phyloP scores from a whole-genome alignment of 2,888 invertebrate genomes.

The Eurytoma californica region DNA sequence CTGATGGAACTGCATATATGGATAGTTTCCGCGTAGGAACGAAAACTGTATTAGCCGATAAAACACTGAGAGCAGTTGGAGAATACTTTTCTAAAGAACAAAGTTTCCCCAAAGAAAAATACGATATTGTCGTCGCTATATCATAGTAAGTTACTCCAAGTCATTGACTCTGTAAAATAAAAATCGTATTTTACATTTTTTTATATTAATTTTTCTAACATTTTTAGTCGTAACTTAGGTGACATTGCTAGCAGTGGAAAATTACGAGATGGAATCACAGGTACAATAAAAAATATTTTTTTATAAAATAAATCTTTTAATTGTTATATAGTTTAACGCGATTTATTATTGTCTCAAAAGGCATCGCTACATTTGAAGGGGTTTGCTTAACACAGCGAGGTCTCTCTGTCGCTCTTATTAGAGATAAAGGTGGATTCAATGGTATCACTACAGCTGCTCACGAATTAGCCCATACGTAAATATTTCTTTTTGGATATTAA shows the following conservation, averaged over 20 bases:
- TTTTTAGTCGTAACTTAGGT: constrained; percentile 21
- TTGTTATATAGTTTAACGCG: not conserved
- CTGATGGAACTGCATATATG: constrained; percentile 2
- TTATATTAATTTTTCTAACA: not conserved
- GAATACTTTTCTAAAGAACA: constrained; percentile 16
- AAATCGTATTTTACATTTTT: not conserved
- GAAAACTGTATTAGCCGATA: not conserved
- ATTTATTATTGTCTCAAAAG: constrained; percentile 7
- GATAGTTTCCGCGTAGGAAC: not conserved
- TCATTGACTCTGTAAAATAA: not conserved
- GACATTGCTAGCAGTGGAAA: not conserved
- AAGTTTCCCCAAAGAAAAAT: constrained; percentile 8
- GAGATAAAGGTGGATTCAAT: constrained; percentile 39
- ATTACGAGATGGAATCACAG: not conserved
- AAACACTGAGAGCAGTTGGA: constrained; percentile 9
- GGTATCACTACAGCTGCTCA: constrained; percentile 42
- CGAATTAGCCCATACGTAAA: constrained; percentile 43
- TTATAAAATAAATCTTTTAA: not conserved
- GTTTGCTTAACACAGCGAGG: not conserved
- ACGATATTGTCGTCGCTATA: constrained; percentile 30
- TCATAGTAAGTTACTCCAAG: constrained; percentile 15
- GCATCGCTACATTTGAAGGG: constrained; percentile 4
- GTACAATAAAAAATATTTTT: not conserved
- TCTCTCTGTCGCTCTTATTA: not conserved
- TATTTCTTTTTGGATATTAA: no score